phyloP scores from a whole-genome alignment of 2,888 invertebrate species.

The Cantharis rufa region DNA sequence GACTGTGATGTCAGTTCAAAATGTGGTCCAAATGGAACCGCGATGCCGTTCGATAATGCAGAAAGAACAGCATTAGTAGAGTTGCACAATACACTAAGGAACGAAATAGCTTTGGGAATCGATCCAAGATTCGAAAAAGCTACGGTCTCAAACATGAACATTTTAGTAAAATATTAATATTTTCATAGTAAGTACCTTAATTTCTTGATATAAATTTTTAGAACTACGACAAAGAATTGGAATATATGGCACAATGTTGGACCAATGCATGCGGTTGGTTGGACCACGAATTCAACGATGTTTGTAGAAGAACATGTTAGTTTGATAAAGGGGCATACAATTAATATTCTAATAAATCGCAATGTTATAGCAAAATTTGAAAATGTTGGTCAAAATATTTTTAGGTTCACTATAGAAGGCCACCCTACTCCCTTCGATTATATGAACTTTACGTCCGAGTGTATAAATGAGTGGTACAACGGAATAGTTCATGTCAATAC shows the following conservation, averaged over 20 bases:
- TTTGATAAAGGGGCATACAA: background rate
- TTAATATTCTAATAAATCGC: background rate
- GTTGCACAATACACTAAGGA: background rate
- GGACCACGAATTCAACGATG: conserved; percentile 43
- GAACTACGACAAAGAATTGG: conserved; percentile 51
- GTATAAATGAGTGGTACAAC: background rate
- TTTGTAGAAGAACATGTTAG: conserved; percentile 49
- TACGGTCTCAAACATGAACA: background rate
- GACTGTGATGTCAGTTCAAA: background rate
- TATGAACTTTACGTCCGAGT: background rate
- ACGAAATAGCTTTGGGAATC: background rate
- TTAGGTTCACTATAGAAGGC: background rate
- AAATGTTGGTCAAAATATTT: background rate
- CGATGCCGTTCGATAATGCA: background rate
- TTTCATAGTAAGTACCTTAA: background rate
- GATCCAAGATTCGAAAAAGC: background rate
- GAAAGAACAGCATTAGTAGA: background rate
- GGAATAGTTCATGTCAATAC: background rate
- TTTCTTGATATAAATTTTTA: conserved; percentile 33
- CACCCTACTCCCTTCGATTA: background rate
- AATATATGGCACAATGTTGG: conserved; percentile 53
- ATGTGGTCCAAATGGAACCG: background rate
- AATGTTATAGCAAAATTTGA: background rate
- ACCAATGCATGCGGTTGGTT: conserved; percentile 49
- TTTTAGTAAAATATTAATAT: background rate